A percentile compares a stretch with the other conserved stretches of the same genome.
phyloP scores from a whole-genome alignment of 2,113 vertebrate species.

The Epinephelus lanceolatus region DNA sequence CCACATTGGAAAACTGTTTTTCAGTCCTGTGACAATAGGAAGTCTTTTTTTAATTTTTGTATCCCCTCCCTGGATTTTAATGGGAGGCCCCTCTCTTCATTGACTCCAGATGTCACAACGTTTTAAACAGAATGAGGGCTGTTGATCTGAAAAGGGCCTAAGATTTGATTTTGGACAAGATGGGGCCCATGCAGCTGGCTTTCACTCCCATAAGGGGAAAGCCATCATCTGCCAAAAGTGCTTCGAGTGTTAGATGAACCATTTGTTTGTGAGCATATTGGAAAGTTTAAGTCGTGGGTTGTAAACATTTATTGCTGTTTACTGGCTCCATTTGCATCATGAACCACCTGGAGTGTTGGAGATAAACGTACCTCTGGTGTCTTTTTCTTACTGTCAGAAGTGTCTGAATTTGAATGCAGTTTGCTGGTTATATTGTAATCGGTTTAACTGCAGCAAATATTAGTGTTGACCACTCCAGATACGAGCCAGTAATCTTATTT shows the following conservation, averaged over 20 bases:
- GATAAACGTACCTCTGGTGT: slow-evolving; percentile 48
- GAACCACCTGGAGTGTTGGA: slow-evolving; percentile 67
- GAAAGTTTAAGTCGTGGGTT: slow-evolving; percentile 71
- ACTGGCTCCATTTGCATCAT: slow-evolving; percentile 63
- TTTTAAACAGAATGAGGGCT: slow-evolving; percentile 60
- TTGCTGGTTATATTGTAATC: slow-evolving; percentile 46
- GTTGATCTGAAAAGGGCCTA: slow-evolving; percentile 57
- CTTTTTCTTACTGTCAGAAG: slow-evolving; percentile 33
- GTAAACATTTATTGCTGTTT: slow-evolving; percentile 79
- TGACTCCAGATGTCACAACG: slow-evolving; percentile 76
- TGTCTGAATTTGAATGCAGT: slow-evolving; percentile 38
- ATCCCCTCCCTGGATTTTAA: slow-evolving; percentile 50
- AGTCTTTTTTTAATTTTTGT: slow-evolving; percentile 22
- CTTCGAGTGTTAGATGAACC: slow-evolving; percentile 66
- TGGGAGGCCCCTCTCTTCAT: slow-evolving; percentile 53
- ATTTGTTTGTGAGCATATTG: slow-evolving; percentile 74
- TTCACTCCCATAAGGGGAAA: slow-evolving; percentile 55
- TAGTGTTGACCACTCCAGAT: slow-evolving; percentile 64
- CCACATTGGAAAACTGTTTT: slow-evolving; percentile 4
- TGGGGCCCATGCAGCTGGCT: slow-evolving; percentile 72
- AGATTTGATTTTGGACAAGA: slow-evolving; percentile 70
- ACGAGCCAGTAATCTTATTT: slow-evolving; percentile 74
- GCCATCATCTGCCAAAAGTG: slow-evolving; percentile 62
- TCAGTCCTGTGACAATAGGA: slow-evolving; percentile 44
- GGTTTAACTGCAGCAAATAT: slow-evolving; percentile 71